These are phyloP conservation scores for Capreolus pygargus DNA, from an alignment of 2,113 vertebrate species.

Conservation along the genomic window DNA sequence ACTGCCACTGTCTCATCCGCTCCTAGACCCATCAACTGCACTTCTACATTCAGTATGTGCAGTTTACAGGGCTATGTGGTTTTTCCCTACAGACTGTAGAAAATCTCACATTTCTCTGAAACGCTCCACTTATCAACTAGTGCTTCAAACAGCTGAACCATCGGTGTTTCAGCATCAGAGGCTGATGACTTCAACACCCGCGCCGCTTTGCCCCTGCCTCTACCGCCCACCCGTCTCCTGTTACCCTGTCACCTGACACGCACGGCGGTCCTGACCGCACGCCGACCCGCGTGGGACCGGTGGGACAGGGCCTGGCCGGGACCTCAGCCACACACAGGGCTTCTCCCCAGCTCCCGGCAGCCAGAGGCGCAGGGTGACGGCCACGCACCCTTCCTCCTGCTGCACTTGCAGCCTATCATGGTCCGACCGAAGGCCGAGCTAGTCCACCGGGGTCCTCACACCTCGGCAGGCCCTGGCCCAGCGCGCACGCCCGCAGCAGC, in stretches of 20 bases:
- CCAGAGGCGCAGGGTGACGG: background rate
- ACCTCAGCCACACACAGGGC: accelerated
- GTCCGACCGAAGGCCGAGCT: accelerated
- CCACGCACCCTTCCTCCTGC: background rate
- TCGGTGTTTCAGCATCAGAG: background rate
- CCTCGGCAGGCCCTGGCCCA: background rate
- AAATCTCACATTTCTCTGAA: background rate
- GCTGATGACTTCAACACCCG: accelerated
- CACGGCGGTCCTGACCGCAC: background rate
- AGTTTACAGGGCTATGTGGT: background rate
- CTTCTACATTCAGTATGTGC: background rate
- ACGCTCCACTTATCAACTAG: background rate
- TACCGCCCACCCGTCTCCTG: background rate
- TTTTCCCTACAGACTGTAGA: background rate
- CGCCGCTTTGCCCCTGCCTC: background rate
- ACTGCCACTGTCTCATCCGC: background rate
- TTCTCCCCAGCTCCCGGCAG: background rate
- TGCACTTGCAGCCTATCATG: background rate
- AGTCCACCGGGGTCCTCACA: accelerated
- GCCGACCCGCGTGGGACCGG: accelerated
- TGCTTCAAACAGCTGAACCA: background rate
- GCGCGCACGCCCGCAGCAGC: background rate
- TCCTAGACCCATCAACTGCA: accelerated
- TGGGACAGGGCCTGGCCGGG: background rate
- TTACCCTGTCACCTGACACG: accelerated